A percentile compares a stretch with the other conserved stretches of the same genome.
These are phyloP conservation scores for Agrochola lota DNA, from an alignment of 2,888 invertebrate genomes.

Conservation along the genomic window DNA sequence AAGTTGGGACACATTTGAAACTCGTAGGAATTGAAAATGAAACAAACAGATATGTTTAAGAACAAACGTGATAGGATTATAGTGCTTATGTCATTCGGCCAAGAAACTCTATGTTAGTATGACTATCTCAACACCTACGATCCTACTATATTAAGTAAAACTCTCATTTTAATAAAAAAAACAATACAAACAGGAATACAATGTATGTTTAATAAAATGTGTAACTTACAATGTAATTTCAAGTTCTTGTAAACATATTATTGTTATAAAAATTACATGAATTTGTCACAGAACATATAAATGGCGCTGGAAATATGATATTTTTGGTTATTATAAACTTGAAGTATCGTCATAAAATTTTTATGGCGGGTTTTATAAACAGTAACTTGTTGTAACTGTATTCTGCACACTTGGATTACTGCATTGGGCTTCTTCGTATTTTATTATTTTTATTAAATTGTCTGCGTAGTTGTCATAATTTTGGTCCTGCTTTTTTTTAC, in stretches of 20 bases:
- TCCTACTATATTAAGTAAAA: conserved; percentile 4
- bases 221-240: background rate
- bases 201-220: conserved; percentile 1
- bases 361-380: conserved; percentile 29
- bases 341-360: conserved; percentile 37
- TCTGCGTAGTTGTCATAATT: background rate
- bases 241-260: conserved; percentile 1
- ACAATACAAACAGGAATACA: background rate
- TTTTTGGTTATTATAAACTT: conserved; percentile 27
- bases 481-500: background rate
- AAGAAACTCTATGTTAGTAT: background rate
- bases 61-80: background rate
- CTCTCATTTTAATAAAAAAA: background rate
- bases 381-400: conserved; percentile 19
- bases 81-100: background rate
- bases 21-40: background rate
- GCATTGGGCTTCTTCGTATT: conserved; percentile 4
- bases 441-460: conserved; percentile 6
- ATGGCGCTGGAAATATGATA: conserved; percentile 10
- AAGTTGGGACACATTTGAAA: background rate
- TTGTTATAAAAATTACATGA: conserved; percentile 11
- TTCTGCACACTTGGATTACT: conserved; percentile 15
- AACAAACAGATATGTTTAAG: background rate
- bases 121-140: background rate
- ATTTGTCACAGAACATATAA: conserved; percentile 1